Conservation (phyloP, 2,888 invertebrate genomes). For the Drosophila maculinotata region DNA sequence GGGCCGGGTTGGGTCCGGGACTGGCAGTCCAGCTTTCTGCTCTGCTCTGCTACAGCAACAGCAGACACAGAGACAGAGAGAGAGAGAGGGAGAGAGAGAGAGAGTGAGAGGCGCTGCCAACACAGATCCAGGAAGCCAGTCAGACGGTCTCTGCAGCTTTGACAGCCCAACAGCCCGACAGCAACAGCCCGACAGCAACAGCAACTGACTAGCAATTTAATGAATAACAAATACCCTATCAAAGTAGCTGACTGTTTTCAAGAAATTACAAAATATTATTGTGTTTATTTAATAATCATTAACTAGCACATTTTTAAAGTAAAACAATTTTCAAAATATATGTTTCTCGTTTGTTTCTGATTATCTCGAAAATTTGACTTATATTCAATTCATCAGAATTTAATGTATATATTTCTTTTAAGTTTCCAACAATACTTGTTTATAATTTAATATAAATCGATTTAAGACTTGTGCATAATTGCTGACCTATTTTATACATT, state of each 20-base stretch:
- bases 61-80: conserved; percentile 6
- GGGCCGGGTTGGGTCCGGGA: not conserved
- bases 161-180: conserved; percentile 50
- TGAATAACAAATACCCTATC: conserved; percentile 37
- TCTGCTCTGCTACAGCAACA: not conserved
- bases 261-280: no score
- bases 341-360: no score
- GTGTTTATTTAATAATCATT: no score
- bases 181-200: conserved; percentile 20
- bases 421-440: no score
- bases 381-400: no score
- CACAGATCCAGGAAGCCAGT: conserved; percentile 63
- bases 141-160: conserved; percentile 46
- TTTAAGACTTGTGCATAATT: no score
- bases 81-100: not conserved
- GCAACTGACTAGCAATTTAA: conserved; percentile 12
- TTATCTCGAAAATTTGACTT: no score
- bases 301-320: no score
- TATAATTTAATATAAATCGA: no score
- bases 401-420: no score
- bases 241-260: not conserved
- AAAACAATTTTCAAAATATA: no score
- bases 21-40: not conserved
- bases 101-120: conserved; percentile 1
- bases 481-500: no score